Evolutionary conservation across 2,113 vertebrate genomes (phyloP), one percentile per base, ranked within the genome.

Genomic region (Dryoscopus gambensis): DNA sequence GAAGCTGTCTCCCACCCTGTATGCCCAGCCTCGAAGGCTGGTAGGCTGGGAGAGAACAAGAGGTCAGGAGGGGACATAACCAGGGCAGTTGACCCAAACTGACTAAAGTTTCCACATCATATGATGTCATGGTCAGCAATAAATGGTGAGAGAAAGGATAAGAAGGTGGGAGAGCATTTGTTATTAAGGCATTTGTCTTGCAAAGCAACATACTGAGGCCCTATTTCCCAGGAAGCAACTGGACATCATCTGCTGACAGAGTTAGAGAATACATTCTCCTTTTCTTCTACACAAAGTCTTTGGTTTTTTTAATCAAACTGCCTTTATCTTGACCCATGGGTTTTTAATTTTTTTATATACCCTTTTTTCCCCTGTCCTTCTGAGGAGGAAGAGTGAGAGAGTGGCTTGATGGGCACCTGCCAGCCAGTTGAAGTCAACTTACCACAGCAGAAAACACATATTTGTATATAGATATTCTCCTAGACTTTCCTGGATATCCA

Each of bases 141-240:
- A 83, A 63, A 70, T 39, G 37, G 52, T 70, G 67, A 60, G 27
- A 74, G 27, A 65, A 63, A 82, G 33, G 12, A 40, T 15, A 24
- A 23, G 15, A 27, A 9, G 3, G 4, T 2, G 9, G 14, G 19
- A 13, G 1, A 18, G 4, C 2, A 6, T 67, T 89, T 1, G 0
- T 71, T 67, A 33, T 53, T 53, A 37, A 49, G 31, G 15, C 5
- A 18, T 81, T 87, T 80, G 3, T 89, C 35, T 84, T 47, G 18
- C 3, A 6, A 76, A 89, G 30, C 15, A 84, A 10, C 5, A 18
- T 25, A 33, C 33, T 21, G 31, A 57, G 30, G 17, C 5, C 4
- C 10, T 35, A 1, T 42, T 76, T 63, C 22, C 19, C 25, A 37
- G 67, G 9, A 71, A 83, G 28, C 28, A 49, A 8, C 28, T 64